phyloP scores from a whole-genome alignment of 2,888 invertebrate species.

The Meganola albula region DNA sequence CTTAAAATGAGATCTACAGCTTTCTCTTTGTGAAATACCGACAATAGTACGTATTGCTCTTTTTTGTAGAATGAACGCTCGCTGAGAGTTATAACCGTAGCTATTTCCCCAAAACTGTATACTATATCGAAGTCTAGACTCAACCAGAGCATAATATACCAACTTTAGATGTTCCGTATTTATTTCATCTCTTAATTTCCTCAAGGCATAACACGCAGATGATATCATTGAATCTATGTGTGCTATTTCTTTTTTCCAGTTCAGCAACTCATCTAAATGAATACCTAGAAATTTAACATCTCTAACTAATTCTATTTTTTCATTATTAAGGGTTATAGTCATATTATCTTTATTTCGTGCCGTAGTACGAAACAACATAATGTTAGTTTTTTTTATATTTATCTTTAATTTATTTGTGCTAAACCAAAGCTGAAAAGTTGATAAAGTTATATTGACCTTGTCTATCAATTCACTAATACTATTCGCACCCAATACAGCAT shows the following conservation, averaged over 20 bases:
- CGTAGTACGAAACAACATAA: too few relatives aligned
- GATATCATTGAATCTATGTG: background rate
- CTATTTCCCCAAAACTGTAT: background rate
- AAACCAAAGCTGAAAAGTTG: background rate
- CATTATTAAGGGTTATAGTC: too few relatives aligned
- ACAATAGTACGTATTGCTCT: background rate
- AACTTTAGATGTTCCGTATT: background rate
- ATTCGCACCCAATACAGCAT: too few relatives aligned
- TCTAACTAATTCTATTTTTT: background rate
- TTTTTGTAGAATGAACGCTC: background rate
- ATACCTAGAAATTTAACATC: slow-evolving; percentile 1
- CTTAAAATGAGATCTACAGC: background rate
- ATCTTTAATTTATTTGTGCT: too few relatives aligned
- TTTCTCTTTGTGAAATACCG: background rate
- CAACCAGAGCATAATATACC: slow-evolving; percentile 1
- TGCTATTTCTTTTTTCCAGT: slow-evolving; percentile 4
- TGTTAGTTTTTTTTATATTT: slow-evolving; percentile 1
- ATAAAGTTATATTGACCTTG: background rate
- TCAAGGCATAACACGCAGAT: background rate
- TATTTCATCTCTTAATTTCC: background rate
- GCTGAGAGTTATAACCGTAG: background rate
- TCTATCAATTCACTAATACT: too few relatives aligned
- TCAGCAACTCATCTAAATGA: background rate
- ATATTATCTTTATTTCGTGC: too few relatives aligned
- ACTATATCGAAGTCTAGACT: background rate